A percentile compares a stretch with the other conserved stretches of the same genome.
Evolutionary conservation across 2,113 vertebrate genomes (phyloP).

Genomic region (Martes martes): DNA sequence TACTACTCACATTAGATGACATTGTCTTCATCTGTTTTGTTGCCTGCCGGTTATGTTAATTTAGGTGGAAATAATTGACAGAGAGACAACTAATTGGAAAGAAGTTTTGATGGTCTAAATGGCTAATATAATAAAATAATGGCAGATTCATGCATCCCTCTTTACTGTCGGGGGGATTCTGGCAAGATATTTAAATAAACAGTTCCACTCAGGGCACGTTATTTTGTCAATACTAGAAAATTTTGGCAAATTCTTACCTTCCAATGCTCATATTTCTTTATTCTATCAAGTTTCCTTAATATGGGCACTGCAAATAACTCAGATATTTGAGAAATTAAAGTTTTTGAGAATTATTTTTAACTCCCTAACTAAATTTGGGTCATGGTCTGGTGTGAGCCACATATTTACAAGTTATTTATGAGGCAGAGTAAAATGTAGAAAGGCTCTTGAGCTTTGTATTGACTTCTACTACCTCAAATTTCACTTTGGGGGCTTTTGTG

Average conservation of each 20-base stretch:
- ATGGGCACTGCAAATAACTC: not conserved
- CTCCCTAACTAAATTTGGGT: not conserved
- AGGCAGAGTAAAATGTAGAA: not conserved
- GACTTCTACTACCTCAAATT: not conserved
- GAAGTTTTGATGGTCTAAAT: conserved; percentile 30
- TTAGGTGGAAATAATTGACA: conserved; percentile 8
- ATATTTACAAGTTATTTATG: not conserved
- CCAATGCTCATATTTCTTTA: not conserved
- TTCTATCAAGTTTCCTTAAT: not conserved
- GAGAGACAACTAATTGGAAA: not conserved
- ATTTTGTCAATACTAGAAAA: not conserved
- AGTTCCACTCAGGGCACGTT: not conserved
- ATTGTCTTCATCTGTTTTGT: not conserved
- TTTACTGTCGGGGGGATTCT: not conserved
- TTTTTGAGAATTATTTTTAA: not conserved
- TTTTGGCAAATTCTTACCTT: conserved; percentile 7
- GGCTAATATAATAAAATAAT: conserved; percentile 10
- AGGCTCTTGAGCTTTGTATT: not conserved
- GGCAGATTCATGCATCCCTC: not conserved
- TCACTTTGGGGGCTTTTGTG: not conserved
- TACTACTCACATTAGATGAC: not conserved
- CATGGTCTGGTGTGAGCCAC: not conserved
- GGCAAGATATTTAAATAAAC: not conserved
- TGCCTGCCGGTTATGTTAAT: not conserved
- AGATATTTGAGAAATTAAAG: not conserved